A percentile compares a stretch with the other conserved stretches of the same genome.
These are phyloP conservation scores for Microtus richardsoni DNA, from an alignment of 2,113 vertebrate genomes.

Conservation along the genomic window DNA sequence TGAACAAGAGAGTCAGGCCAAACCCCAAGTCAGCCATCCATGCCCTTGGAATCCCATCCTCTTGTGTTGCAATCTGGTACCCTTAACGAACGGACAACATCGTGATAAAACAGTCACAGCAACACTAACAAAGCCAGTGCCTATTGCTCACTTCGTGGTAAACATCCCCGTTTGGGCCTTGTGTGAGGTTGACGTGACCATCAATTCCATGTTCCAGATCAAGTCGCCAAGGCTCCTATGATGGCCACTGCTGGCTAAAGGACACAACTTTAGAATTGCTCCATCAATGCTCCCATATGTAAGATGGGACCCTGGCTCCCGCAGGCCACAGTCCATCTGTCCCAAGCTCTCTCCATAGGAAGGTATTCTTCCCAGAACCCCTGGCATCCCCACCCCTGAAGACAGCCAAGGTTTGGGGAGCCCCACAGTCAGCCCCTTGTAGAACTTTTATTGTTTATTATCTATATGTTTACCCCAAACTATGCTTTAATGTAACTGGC, in stretches of 20 bases:
- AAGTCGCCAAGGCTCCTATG: not conserved
- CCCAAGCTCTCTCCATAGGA: not conserved
- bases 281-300: not conserved
- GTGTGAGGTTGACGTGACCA: not conserved
- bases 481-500: not conserved
- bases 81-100: not conserved
- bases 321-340: too few relatives aligned
- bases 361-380: not conserved
- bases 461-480: not conserved
- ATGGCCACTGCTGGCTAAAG: not conserved
- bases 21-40: not conserved
- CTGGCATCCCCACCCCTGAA: not conserved
- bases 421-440: not conserved
- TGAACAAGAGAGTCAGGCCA: not conserved
- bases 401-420: not conserved
- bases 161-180: not conserved
- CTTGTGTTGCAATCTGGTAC: not conserved
- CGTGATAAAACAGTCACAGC: not conserved
- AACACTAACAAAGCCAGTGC: not conserved
- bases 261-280: not conserved
- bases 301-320: not conserved
- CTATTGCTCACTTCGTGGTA: not conserved
- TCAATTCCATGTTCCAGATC: not conserved
- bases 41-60: not conserved
- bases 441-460: not conserved